A percentile compares a stretch with the other conserved stretches of the same genome.
Evolutionary conservation across 1,140 invertebrate genomes (phyloP).

Genomic region (Thalassaphorura encarpata): DNA sequence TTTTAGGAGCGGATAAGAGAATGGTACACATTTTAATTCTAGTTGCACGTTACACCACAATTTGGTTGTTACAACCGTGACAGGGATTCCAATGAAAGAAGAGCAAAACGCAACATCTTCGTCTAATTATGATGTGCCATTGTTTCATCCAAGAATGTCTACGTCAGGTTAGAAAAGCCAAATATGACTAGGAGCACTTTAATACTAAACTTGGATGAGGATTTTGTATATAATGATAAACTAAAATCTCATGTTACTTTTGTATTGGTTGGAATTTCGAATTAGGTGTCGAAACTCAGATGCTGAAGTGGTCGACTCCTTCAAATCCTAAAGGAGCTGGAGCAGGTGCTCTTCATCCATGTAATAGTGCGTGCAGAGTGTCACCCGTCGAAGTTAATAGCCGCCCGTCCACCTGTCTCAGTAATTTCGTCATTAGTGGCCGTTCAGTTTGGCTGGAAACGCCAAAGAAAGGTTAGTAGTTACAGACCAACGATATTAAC

Average conservation of each 20-base stretch:
- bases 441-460: conserved; percentile 91
- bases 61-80: conserved; percentile 90
- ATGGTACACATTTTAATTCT: background rate
- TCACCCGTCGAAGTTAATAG: conserved; percentile 93
- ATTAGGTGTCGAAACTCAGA: conserved; percentile 16
- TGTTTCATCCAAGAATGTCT: conserved; percentile 60
- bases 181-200: conserved; percentile 25
- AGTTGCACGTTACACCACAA: conserved; percentile 58
- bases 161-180: background rate
- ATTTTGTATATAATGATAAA: no score
- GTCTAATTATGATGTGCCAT: conserved; percentile 95
- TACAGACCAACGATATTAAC: background rate
- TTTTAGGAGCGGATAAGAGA: no score
- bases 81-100: conserved; percentile 98
- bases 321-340: conserved; percentile 35
- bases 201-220: no score
- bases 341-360: conserved; percentile 49
- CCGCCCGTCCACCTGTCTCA: conserved; percentile 87
- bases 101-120: conserved; percentile 96
- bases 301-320: conserved; percentile 29
- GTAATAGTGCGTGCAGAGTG: conserved; percentile 72
- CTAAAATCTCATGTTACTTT: no score
- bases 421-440: conserved; percentile 89
- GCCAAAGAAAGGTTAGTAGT: conserved; percentile 63
- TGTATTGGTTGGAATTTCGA: no score